Percentiles rank a stretch among this genome's conserved stretches.
These are phyloP conservation scores for Zootoca vivipara DNA, from an alignment of 2,113 vertebrate species.

Conservation along the genomic window DNA sequence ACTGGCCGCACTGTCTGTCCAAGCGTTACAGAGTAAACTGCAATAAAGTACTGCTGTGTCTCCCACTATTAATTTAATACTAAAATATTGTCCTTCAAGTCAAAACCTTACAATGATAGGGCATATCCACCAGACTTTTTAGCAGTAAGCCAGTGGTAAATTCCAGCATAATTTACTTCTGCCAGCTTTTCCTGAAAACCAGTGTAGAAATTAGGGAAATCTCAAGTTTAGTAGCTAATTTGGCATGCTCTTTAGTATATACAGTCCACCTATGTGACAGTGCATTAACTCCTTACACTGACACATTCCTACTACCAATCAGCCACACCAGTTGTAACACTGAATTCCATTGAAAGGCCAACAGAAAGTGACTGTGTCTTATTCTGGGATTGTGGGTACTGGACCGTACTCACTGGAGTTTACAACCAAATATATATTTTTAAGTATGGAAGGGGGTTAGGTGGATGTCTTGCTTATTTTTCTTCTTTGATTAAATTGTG, in stretches of 20 bases:
- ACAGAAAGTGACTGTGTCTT: background rate
- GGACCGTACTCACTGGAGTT: slow-evolving; percentile 4
- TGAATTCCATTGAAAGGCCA: background rate
- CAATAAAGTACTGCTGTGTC: background rate
- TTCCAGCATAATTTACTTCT: background rate
- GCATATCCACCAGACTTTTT: background rate
- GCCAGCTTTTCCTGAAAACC: background rate
- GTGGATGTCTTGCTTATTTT: background rate
- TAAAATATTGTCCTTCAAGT: background rate
- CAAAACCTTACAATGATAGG: background rate
- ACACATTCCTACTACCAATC: background rate
- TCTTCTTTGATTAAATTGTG: background rate
- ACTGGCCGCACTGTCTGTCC: background rate
- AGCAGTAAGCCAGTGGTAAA: background rate
- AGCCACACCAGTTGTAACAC: background rate
- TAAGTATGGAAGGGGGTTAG: background rate
- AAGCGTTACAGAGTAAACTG: background rate
- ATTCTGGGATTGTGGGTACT: background rate
- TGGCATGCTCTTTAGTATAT: background rate
- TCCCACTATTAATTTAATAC: background rate
- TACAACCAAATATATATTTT: background rate
- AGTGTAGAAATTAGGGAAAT: background rate
- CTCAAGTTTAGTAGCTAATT: background rate
- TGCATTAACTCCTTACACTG: background rate
- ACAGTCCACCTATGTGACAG: background rate